Evolutionary conservation across 2,888 invertebrate genomes (phyloP), one percentile per base, ranked within the genome.

Genomic region (Ornithoptera alexandrae): DNA sequence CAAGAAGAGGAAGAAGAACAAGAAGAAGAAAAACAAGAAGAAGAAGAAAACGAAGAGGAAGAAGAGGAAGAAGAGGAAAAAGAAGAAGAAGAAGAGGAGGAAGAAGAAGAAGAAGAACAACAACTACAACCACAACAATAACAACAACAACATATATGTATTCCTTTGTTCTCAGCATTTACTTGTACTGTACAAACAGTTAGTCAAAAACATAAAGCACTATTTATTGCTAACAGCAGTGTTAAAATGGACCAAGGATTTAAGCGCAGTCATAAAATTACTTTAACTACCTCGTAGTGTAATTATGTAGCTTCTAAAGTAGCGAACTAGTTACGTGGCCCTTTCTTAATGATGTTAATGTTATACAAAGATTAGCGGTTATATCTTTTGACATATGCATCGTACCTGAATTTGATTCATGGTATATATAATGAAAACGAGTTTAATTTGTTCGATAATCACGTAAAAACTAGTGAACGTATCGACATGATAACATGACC

Each of bases 231-330:
- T 58, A 58, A 22, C 57, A 58, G 22, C 12, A 15, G 20, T 22
- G 12, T 57, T 58, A 58, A 24, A 12, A 10, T 22, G 6, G 22
- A 22, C 10, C n/a, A 58, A 58, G 22, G 18, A 20, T n/a, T 58
- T 58, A 58, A 58, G 57, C 22, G 22, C 22, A 15, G 22, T 58
- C 22, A 58, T 58, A 58, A 58, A 58, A 58, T 20, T 22, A 58
- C 22, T n/a, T 22, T 58, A 58, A 58, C 12, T 53, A 53, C 15
- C 53, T 53, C 53, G 53, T 8, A n/a, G n/a, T 53, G 53, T n/a
- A 53, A 53, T 53, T 53, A 50, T 50, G 18, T 18, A 50, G 50
- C 17, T 2, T 50, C 17, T 50, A 50, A 53, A 53, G 53, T n/a
- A 53, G 53, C 53, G 4, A 53, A 53, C 53, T 53, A n/a, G 53